Conservation (phyloP, 1,140 invertebrate genomes). For the Armadillidium nasatum region DNA sequence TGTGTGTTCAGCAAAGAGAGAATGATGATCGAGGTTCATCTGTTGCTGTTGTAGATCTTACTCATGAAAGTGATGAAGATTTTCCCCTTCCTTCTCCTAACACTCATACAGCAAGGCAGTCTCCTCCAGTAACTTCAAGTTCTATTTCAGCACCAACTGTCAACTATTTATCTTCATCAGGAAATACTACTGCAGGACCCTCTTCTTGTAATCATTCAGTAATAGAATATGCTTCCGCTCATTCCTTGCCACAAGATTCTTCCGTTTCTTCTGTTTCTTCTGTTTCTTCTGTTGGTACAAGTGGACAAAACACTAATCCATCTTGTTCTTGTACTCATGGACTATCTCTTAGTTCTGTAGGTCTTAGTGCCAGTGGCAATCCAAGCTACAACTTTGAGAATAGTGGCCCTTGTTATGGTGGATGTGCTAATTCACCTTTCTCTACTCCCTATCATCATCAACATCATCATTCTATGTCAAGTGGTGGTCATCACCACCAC, state of each 20-base stretch:
- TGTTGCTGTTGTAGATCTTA: slow-evolving; percentile 61
- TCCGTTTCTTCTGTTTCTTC: neutral
- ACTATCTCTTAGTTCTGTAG: slow-evolving; percentile 29
- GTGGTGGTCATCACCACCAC: slow-evolving; percentile 42
- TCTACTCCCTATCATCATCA: slow-evolving; percentile 31
- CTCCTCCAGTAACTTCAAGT: neutral
- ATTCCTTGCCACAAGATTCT: neutral
- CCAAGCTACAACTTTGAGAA: slow-evolving; percentile 28
- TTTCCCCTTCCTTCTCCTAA: slow-evolving; percentile 11
- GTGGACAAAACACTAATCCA: neutral
- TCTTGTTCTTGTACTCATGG: slow-evolving; percentile 27
- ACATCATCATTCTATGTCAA: slow-evolving; percentile 39
- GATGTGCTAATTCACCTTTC: slow-evolving; percentile 35
- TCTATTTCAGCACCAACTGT: slow-evolving; percentile 10
- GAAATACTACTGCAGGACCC: slow-evolving; percentile 19
- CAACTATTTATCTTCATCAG: slow-evolving; percentile 24
- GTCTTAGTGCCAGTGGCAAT: slow-evolving; percentile 28
- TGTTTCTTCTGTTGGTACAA: neutral
- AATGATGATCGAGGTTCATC: slow-evolving; percentile 45
- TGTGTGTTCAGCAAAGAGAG: slow-evolving; percentile 52
- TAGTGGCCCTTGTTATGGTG: slow-evolving; percentile 31
- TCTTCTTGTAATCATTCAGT: neutral
- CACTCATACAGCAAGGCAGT: neutral
- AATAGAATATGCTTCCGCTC: neutral
- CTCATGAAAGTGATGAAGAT: slow-evolving; percentile 62